A percentile compares a stretch with the other conserved stretches of the same genome.
phyloP scores from a whole-genome alignment of 2,888 invertebrate genomes.

The Pristionchus mayeri region DNA sequence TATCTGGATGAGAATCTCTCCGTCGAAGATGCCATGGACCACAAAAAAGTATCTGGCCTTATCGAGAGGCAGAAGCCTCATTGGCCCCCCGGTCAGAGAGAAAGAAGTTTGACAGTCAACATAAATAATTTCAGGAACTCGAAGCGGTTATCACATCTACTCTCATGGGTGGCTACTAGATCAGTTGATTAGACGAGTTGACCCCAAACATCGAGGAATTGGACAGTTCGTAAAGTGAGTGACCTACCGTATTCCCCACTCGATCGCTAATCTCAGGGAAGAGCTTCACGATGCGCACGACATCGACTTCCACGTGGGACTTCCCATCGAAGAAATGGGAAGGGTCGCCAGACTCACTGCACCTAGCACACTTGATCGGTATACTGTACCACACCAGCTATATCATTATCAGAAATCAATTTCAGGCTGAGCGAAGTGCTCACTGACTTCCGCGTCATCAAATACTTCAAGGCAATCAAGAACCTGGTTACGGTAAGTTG shows the following conservation, averaged over 20 bases:
- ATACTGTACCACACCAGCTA: conserved; percentile 48
- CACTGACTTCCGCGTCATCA: conserved; percentile 56
- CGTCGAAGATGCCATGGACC: conserved; percentile 61
- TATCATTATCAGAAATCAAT: no score
- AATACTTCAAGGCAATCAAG: conserved; percentile 55
- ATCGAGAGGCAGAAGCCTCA: conserved; percentile 63
- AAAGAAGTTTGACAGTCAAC: background rate
- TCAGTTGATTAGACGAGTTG: conserved; percentile 59
- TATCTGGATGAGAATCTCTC: conserved; percentile 64
- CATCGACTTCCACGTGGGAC: conserved; percentile 76
- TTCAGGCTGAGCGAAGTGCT: conserved; percentile 56
- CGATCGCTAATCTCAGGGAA: conserved; percentile 49
- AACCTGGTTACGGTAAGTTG: conserved; percentile 57
- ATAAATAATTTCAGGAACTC: conserved; percentile 26
- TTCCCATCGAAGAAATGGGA: conserved; percentile 63
- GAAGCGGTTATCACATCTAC: conserved; percentile 59
- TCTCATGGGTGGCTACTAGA: conserved; percentile 63
- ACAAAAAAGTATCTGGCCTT: conserved; percentile 56
- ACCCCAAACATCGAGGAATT: conserved; percentile 56
- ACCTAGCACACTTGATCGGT: conserved; percentile 55
- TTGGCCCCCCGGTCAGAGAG: conserved; percentile 60
- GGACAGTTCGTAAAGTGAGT: conserved; percentile 55
- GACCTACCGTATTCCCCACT: background rate
- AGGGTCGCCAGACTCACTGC: conserved; percentile 61
- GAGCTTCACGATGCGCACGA: conserved; percentile 54